Conservation (phyloP, 2,113 vertebrate species). For the Cyphotilapia sp. region DNA sequence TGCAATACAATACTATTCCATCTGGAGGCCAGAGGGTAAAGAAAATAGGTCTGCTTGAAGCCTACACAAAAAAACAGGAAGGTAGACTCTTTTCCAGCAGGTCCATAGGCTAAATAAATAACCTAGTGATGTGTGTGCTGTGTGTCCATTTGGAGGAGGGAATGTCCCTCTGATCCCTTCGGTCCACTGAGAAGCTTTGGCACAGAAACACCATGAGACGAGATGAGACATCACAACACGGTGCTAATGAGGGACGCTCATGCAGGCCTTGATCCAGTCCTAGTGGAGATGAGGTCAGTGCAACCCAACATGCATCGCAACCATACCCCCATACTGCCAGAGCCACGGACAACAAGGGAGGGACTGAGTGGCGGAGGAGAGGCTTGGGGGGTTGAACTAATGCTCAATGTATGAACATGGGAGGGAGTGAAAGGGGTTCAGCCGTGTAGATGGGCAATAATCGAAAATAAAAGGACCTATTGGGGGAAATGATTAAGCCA, state of each 20-base stretch:
- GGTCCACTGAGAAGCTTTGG: constrained; percentile 62
- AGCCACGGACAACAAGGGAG: neutral
- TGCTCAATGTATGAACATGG: neutral
- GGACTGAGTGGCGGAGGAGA: neutral
- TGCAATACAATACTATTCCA: constrained; percentile 46
- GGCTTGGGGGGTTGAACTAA: neutral
- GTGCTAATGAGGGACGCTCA: constrained; percentile 51
- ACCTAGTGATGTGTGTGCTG: constrained; percentile 24
- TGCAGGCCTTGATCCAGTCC: constrained; percentile 41
- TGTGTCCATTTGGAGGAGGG: constrained; percentile 3
- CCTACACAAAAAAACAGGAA: neutral
- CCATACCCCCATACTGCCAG: constrained; percentile 12
- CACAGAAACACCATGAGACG: constrained; percentile 49
- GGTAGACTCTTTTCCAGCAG: constrained; percentile 5
- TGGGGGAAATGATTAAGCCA: neutral
- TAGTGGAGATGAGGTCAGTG: constrained; percentile 42
- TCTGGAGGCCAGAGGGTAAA: constrained; percentile 21
- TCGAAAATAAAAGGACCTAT: neutral
- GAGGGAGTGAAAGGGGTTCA: neutral
- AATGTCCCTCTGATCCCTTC: neutral
- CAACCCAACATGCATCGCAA: constrained; percentile 36
- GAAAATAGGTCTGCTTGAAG: constrained; percentile 46
- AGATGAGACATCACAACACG: constrained; percentile 35
- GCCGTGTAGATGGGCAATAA: neutral
- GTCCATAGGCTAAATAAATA: constrained; percentile 26